Percentiles rank a stretch among this genome's conserved stretches.
Evolutionary conservation across 2,797 vertebrate genomes (phyloP).

Genomic region (Phylloscopus collybita): DNA sequence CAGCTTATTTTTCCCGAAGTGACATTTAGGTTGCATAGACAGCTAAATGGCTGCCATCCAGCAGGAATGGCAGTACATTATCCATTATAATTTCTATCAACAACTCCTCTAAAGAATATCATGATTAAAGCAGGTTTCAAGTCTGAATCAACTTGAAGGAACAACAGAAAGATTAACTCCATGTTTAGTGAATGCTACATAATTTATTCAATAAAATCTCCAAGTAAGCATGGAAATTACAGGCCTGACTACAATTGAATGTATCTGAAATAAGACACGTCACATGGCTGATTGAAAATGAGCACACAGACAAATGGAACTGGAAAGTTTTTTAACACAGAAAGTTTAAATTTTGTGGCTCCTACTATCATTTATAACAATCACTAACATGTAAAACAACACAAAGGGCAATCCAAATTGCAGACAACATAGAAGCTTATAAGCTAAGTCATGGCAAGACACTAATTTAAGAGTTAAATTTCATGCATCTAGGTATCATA

Average conservation of each 20-base stretch:
- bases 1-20: not conserved
- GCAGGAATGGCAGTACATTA: not conserved
- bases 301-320: constrained; percentile 66
- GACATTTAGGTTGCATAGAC: not conserved
- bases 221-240: constrained; percentile 45
- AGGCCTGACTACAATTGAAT: constrained; percentile 51
- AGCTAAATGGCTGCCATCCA: not conserved
- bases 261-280: constrained; percentile 45
- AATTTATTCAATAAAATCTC: constrained; percentile 37
- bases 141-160: not conserved
- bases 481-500: not conserved
- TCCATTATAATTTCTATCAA: not conserved
- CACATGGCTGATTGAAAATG: constrained; percentile 58
- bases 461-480: constrained; percentile 13
- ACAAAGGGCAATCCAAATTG: constrained; percentile 10
- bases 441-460: constrained; percentile 5
- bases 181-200: constrained; percentile 25
- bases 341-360: constrained; percentile 30
- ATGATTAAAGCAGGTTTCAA: not conserved
- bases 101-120: not conserved
- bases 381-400: constrained; percentile 53
- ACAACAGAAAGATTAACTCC: constrained; percentile 47
- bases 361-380: constrained; percentile 27
- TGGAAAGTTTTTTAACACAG: constrained; percentile 45
- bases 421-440: constrained; percentile 20